Evolutionary conservation across 2,797 vertebrate genomes (phyloP).

Genomic region (Sebastes kiyomatsui): DNA sequence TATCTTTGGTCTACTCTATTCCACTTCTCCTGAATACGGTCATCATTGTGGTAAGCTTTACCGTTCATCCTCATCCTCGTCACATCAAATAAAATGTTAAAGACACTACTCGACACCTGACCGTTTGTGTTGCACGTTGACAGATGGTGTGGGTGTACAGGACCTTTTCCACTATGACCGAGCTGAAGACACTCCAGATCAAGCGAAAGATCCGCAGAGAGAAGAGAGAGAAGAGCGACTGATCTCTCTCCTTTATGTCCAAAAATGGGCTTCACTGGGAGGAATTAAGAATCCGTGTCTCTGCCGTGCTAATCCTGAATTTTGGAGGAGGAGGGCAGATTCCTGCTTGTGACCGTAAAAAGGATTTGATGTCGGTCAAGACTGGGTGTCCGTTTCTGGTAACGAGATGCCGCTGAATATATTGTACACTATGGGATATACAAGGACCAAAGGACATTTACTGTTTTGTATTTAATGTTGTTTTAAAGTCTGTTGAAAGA

Average conservation of each 20-base stretch:
- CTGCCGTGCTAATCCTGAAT: constrained; percentile 41
- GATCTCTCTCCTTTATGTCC: constrained; percentile 24
- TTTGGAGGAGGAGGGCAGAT: constrained; percentile 34
- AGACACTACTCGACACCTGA: not conserved
- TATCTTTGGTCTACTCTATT: constrained; percentile 91
- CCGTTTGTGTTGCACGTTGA: constrained; percentile 27
- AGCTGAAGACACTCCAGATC: constrained; percentile 89
- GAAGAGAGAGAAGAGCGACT: constrained; percentile 79
- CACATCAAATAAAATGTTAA: not conserved
- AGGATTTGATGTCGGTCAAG: not conserved
- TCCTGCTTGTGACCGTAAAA: constrained; percentile 42
- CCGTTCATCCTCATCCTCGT: not conserved
- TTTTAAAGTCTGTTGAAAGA: constrained; percentile 31
- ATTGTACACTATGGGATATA: constrained; percentile 4
- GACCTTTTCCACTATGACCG: constrained; percentile 91
- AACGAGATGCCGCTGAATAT: not conserved
- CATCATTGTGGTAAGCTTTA: constrained; percentile 90
- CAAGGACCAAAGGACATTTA: constrained; percentile 42
- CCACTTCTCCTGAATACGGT: constrained; percentile 90
- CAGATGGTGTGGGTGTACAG: constrained; percentile 91
- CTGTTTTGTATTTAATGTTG: constrained; percentile 37
- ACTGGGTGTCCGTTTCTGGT: constrained; percentile 8
- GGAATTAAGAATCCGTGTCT: constrained; percentile 9
- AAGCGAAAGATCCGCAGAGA: constrained; percentile 82
- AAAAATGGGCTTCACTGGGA: constrained; percentile 37